phyloP scores from a whole-genome alignment of 2,113 vertebrate species.

The Nanorana parkeri region DNA sequence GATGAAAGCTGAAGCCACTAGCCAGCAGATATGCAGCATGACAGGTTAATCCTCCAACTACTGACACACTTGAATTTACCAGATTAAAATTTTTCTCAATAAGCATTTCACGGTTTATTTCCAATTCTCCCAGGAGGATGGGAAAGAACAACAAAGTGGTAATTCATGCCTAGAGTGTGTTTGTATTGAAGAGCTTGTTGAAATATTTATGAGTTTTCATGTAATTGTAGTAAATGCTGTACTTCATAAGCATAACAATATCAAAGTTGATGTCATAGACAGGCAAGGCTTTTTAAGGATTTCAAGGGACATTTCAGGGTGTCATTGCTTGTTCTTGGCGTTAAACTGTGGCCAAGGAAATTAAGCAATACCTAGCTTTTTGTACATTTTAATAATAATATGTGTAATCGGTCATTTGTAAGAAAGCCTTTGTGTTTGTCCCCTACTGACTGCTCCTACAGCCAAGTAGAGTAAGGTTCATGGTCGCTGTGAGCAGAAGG shows the following conservation, averaged over 20 bases:
- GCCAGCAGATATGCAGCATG: constrained; percentile 37
- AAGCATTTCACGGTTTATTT: constrained; percentile 26
- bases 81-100: constrained; percentile 37
- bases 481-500: no score
- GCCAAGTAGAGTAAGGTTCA: no score
- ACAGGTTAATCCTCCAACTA: constrained; percentile 49
- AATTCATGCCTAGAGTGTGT: constrained; percentile 4
- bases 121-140: constrained; percentile 29
- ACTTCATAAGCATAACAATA: constrained; percentile 2
- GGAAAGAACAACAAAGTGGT: constrained; percentile 19
- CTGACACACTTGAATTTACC: constrained; percentile 10
- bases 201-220: constrained; percentile 18
- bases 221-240: constrained; percentile 9
- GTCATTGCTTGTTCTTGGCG: background rate
- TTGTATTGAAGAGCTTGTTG: constrained; percentile 12
- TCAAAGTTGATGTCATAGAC: constrained; percentile 2
- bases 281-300: background rate
- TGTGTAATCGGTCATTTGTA: no score
- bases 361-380: no score
- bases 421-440: no score
- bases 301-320: background rate
- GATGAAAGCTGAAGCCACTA: constrained; percentile 47
- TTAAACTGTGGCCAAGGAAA: no score
- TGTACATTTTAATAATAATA: no score
- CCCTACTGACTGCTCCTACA: no score